phyloP scores from a whole-genome alignment of 2,113 vertebrate genomes.

The Poecile atricapillus region DNA sequence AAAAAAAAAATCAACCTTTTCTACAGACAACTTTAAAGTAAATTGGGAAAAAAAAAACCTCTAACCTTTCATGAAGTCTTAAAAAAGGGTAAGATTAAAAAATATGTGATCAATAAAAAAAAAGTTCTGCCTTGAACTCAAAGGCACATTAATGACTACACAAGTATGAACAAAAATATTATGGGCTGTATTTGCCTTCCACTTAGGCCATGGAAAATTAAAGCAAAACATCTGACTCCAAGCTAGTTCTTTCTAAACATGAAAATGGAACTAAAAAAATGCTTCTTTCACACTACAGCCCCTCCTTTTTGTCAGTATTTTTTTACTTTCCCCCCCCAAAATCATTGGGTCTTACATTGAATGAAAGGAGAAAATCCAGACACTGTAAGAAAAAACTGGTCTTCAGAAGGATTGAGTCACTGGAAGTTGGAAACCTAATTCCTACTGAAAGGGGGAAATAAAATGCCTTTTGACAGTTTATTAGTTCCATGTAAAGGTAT shows the following conservation, averaged over 20 bases:
- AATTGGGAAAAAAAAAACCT: neutral
- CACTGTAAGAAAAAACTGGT: neutral
- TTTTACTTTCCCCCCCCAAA: fast-evolving
- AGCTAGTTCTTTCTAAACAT: neutral
- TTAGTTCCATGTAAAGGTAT: neutral
- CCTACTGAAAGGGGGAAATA: neutral
- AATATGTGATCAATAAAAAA: slow-evolving; percentile 29
- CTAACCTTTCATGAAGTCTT: slow-evolving; percentile 16
- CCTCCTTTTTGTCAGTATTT: neutral
- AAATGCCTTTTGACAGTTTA: neutral
- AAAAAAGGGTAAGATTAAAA: slow-evolving; percentile 24
- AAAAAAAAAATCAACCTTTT: neutral
- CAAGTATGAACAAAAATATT: neutral
- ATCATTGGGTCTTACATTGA: neutral
- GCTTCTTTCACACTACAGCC: neutral
- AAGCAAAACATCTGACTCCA: neutral
- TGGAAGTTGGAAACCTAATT: neutral
- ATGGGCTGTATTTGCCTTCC: neutral
- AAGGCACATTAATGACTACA: neutral
- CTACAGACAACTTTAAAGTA: neutral
- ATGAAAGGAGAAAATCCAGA: neutral
- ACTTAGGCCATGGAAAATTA: neutral
- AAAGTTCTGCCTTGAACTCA: slow-evolving; percentile 11
- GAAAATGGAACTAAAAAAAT: neutral
- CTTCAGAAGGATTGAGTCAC: neutral